These are phyloP conservation scores for Clarias laeviceps DNA, from an alignment of 2,797 vertebrate species.

Conservation along the genomic window DNA sequence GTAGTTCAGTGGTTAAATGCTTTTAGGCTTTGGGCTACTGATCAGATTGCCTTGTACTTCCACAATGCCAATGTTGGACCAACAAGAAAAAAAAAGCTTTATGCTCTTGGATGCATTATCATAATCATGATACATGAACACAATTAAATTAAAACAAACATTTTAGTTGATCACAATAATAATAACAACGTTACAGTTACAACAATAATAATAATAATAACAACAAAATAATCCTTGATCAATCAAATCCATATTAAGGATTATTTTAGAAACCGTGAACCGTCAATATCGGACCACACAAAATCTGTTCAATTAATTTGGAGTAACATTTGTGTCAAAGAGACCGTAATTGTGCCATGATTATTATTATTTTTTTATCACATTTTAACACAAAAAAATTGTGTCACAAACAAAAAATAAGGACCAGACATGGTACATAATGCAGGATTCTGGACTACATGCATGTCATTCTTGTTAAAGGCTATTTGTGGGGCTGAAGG, in stretches of 20 bases:
- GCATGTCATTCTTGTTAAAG: background rate
- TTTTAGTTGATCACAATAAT: background rate
- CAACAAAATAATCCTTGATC: background rate
- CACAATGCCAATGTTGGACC: background rate
- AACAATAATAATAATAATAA: background rate
- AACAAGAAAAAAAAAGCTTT: background rate
- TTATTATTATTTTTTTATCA: background rate
- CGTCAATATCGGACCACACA: background rate
- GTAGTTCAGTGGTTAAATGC: background rate
- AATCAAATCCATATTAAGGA: background rate
- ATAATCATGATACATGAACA: background rate
- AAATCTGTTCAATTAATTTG: background rate
- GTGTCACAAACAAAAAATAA: background rate
- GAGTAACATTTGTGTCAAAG: background rate
- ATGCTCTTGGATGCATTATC: background rate
- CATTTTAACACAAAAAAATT: background rate
- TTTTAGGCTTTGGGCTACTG: background rate
- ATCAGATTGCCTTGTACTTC: background rate
- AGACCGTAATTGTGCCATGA: background rate
- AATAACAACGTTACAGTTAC: too few relatives aligned
- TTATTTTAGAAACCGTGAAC: background rate
- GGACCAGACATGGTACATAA: background rate
- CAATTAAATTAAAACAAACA: background rate
- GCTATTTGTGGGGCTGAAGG: background rate
- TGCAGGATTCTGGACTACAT: background rate